These are phyloP conservation scores for Carduelis carduelis DNA, from an alignment of 2,797 vertebrate genomes.

Conservation along the genomic window DNA sequence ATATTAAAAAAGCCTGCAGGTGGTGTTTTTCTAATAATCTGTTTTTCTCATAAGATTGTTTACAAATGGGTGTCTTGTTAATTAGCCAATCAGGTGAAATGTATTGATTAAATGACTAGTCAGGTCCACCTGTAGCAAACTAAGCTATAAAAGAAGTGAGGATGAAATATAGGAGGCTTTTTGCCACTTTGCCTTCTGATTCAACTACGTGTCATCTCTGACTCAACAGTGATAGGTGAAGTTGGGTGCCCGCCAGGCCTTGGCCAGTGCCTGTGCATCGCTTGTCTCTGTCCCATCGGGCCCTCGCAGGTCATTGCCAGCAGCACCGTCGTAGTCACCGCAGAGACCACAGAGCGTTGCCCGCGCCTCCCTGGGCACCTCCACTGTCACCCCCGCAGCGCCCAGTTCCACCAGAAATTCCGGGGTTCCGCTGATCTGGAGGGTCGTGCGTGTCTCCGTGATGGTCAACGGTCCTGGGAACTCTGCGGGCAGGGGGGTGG, in stretches of 20 bases:
- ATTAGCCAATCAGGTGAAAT: background rate
- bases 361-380: background rate
- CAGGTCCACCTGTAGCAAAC: background rate
- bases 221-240: background rate
- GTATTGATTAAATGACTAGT: background rate
- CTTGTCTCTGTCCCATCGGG: accelerated
- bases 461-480: accelerated
- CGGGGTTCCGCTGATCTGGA: background rate
- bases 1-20: background rate
- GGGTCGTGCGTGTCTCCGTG: accelerated
- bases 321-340: accelerated
- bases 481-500: accelerated
- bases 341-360: background rate
- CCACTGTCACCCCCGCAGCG: accelerated
- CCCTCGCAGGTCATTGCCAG: background rate
- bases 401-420: background rate
- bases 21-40: background rate
- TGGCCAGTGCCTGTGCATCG: accelerated
- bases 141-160: background rate
- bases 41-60: background rate
- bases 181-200: background rate
- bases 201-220: background rate
- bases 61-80: background rate
- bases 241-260: background rate
- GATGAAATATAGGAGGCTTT: background rate